phyloP scores from a whole-genome alignment of 1,140 invertebrate species.

The Achroia grisella region DNA sequence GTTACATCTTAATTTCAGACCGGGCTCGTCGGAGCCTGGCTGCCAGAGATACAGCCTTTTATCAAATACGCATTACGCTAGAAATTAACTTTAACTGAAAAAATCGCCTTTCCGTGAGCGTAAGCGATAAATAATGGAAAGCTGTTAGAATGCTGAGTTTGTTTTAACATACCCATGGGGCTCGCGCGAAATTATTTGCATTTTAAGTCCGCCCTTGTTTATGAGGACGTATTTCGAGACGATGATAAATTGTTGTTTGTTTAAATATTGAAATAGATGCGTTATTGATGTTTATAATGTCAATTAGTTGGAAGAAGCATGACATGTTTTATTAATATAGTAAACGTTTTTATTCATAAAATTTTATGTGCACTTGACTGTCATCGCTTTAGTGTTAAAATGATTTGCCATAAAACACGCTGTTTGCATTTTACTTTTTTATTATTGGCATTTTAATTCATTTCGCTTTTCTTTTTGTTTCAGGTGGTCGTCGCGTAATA shows the following conservation, averaged over 20 bases:
- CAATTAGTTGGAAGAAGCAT: too few species aligned
- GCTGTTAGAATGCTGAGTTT: constrained; percentile 50
- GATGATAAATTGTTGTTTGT: constrained; percentile 20
- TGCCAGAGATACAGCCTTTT: constrained; percentile 68
- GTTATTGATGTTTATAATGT: too few species aligned
- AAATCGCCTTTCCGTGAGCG: constrained; percentile 47
- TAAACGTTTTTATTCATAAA: too few species aligned
- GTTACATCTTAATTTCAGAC: constrained; percentile 75
- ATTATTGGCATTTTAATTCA: constrained; percentile 71
- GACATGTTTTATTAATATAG: too few species aligned
- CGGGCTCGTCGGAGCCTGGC: constrained; percentile 63
- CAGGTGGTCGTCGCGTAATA: constrained; percentile 65
- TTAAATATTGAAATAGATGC: too few species aligned
- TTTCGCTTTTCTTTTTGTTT: constrained; percentile 75
- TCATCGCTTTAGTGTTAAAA: too few species aligned
- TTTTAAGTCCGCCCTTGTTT: constrained; percentile 46
- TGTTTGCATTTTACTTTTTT: constrained; percentile 35
- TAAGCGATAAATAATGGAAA: constrained; percentile 52
- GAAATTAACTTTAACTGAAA: constrained; percentile 61
- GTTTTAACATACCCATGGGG: constrained; percentile 54
- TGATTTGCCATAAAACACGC: constrained; percentile 4
- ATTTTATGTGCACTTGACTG: too few species aligned
- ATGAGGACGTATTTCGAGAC: constrained; percentile 34
- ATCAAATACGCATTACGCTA: constrained; percentile 69
- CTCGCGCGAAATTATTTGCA: constrained; percentile 46